Conservation (phyloP, 2,888 invertebrate species). For the Pammene aurita region DNA sequence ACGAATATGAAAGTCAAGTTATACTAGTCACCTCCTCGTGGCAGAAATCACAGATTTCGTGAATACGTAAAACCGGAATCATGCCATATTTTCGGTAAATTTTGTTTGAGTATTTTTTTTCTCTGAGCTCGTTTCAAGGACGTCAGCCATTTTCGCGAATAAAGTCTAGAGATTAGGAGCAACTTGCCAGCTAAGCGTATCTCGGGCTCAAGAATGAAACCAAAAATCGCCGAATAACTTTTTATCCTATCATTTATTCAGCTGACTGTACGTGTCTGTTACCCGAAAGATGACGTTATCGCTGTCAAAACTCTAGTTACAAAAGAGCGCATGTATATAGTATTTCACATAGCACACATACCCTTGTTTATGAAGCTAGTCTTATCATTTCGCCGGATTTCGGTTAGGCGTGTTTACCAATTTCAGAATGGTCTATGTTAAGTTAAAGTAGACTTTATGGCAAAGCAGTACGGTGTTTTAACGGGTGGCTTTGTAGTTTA, state of each 20-base stretch:
- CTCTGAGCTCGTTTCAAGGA: too few relatives aligned
- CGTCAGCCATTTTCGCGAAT: too few relatives aligned
- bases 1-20: too few relatives aligned
- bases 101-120: too few relatives aligned
- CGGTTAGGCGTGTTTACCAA: conserved; percentile 3
- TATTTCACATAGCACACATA: neutral
- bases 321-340: neutral
- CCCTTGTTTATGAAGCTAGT: neutral
- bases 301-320: neutral
- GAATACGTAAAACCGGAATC: too few relatives aligned
- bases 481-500: neutral
- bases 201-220: too few relatives aligned
- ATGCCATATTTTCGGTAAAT: too few relatives aligned
- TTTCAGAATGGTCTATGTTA: neutral
- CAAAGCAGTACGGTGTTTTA: neutral
- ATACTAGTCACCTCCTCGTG: too few relatives aligned
- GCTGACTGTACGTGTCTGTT: conserved; percentile 25
- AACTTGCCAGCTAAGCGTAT: too few relatives aligned
- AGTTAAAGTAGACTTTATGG: neutral
- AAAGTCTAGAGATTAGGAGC: too few relatives aligned
- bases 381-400: conserved; percentile 20
- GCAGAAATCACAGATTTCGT: too few relatives aligned
- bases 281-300: conserved; percentile 36
- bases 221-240: too few relatives aligned
- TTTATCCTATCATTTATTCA: neutral